Base-by-base conservation (phyloP, 2,797 vertebrate genomes). In the Todus mexicanus region DNA sequence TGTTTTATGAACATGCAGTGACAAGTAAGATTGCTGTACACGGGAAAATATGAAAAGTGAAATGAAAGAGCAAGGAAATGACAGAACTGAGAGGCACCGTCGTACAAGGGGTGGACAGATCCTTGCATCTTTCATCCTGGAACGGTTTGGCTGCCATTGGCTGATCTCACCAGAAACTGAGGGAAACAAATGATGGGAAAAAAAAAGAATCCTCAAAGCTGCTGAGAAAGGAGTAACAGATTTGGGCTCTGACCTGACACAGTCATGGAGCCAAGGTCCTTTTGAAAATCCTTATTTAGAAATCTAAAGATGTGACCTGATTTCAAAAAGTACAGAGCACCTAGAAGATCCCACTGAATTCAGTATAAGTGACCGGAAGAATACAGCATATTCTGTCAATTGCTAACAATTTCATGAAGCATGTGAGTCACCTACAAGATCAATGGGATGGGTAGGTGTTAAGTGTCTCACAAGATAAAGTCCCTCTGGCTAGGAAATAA, bases 1-100 rank as follows among this genome's bases (percentile, higher is more conserved):
- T 82, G 69, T 93, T 97, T 96, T 91, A 96, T 77, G 87, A 93
- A 79, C 80, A 89, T 90, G 96, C 80, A 88, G 61, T 89, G 94
- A 96, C 96, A 94, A 94, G 76, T 40, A 70, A 80, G 84, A 84
- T 48, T 77, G 61, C 43, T 83, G 40, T 43, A 85, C 51, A 56
- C 4, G 5, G 47, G 42, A 69, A 94, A 85, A 93, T 76, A 90
- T 5, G 43, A 64, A 33, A 95, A 89, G 43, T 35, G 33, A 85
- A 83, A 92, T 85, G 35, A 87, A 87, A 93, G 35, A 77, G 60
- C 35, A 63, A 51, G 50, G 54, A 89, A 92, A 57, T 53, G 83
- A 77, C 29, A 82, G 69, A 91, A 89, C 37, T 47, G 70, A 77
- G 72, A 80, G 14, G 25, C 31, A 74, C 45, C 37, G 38, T 31